Base-by-base conservation (phyloP, 2,113 vertebrate species). In the Nothoprocta perdicaria region DNA sequence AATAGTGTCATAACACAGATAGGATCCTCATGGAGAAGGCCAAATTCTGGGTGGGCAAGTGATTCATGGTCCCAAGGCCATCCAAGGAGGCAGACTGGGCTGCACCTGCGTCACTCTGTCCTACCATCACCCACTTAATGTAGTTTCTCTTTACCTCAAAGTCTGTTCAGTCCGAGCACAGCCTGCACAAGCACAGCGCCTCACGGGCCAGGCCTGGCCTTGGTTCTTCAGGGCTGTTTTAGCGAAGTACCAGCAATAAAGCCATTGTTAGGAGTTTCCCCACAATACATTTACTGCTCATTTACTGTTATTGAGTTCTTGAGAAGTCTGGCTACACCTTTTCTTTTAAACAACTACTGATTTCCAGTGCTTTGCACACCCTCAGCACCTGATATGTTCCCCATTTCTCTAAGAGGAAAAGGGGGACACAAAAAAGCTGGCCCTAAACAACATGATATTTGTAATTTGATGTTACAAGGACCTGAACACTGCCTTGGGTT, bases 81-180 rank as follows among this genome's bases (percentile, higher is more conserved):
- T 35, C 43, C 43, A 12, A 43, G 57, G 17, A 46, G n/a, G n/a
- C 14, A 22, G 50, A 14, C 24, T 24, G 41, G 50, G 27, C 12
- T 0, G 19, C 3, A 14, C 18, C 58, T 6, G 0, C 1, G 4
- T 8, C 13, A 26, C 55, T 8, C 6, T 17, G 11, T 7, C 35
- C 41, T 6, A 29, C 29, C 18, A 58, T 19, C 50, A 9, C 33
- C 29, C 1, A 9, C 45, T 43, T 8, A 8, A 15, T 60, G 3
- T 4, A 22, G 55, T 27, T 10, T 40, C n/a, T 29, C 16, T 4
- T 8, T 23, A 3, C 0, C 3, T 27, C 22, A 4, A 15, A 11
- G 21, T 24, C 43, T 5, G 1, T 2, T 4, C 0, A 21, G n/a
- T 1, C 53, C 24, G 7, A 4, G 55, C 1, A 3, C 29, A 12